phyloP scores from a whole-genome alignment of 2,113 vertebrate species.

The Sphaerodactylus townsendi region DNA sequence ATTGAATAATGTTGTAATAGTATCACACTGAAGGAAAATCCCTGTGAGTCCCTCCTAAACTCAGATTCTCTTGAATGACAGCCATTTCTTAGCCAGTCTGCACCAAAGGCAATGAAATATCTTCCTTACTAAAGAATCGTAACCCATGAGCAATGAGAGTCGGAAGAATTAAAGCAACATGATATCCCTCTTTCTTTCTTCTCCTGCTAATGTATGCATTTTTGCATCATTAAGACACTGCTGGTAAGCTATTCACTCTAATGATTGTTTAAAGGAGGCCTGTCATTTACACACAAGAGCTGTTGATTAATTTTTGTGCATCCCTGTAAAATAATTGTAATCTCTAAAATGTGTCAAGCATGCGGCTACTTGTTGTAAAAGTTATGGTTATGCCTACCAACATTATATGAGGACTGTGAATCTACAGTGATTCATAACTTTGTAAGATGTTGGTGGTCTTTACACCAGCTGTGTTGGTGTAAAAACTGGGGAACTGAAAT shows the following conservation, averaged over 20 bases:
- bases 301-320: neutral
- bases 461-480: neutral
- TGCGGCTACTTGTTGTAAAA: neutral
- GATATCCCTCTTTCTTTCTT: neutral
- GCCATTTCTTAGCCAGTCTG: too few relatives aligned
- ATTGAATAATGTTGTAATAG: neutral
- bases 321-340: neutral
- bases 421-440: neutral
- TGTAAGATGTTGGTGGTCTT: fast-evolving
- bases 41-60: too few relatives aligned
- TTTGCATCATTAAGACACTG: neutral
- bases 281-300: neutral
- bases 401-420: neutral
- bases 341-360: neutral
- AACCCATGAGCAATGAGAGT: neutral
- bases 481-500: too few relatives aligned
- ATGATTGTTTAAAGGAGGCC: neutral
- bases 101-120: neutral
- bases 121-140: neutral
- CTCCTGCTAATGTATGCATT: neutral
- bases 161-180: neutral
- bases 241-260: neutral
- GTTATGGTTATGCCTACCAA: neutral
- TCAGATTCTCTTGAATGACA: neutral
- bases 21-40: neutral